Conservation (phyloP, 2,797 vertebrate genomes). For the Hirundo rustica region DNA sequence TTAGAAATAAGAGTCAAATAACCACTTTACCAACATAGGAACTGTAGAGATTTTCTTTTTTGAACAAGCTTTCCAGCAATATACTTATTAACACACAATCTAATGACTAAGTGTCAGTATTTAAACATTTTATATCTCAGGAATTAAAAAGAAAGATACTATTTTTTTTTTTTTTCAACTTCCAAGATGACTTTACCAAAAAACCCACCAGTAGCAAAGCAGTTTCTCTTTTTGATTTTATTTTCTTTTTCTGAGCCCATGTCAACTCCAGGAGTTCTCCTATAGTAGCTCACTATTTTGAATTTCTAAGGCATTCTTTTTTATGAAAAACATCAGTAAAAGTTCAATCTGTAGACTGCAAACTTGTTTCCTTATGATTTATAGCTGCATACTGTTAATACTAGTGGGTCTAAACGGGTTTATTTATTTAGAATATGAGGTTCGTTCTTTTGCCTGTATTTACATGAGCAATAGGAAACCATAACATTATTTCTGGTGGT, state of each 20-base stretch:
- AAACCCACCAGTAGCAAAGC: neutral
- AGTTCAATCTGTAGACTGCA: neutral
- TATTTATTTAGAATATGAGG: conserved; percentile 6
- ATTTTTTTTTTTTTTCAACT: neutral
- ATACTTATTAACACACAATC: neutral
- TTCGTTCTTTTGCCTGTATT: conserved; percentile 23
- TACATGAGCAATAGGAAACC: conserved; percentile 23
- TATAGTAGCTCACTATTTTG: neutral
- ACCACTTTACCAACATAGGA: conserved; percentile 12
- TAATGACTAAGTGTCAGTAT: neutral
- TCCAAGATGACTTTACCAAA: neutral
- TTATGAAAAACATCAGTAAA: neutral
- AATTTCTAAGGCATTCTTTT: conserved; percentile 30
- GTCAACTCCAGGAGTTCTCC: neutral
- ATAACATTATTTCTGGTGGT: neutral
- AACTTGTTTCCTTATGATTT: neutral
- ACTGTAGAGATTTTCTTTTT: conserved; percentile 18
- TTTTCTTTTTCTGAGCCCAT: neutral
- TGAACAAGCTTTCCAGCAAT: neutral
- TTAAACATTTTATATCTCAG: neutral
- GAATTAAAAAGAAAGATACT: neutral
- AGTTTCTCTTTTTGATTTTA: neutral
- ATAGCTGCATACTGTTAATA: neutral
- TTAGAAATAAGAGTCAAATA: conserved; percentile 50
- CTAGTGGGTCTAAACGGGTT: neutral